Conservation (phyloP, 2,113 vertebrate species). For the Callithrix jacchus region DNA sequence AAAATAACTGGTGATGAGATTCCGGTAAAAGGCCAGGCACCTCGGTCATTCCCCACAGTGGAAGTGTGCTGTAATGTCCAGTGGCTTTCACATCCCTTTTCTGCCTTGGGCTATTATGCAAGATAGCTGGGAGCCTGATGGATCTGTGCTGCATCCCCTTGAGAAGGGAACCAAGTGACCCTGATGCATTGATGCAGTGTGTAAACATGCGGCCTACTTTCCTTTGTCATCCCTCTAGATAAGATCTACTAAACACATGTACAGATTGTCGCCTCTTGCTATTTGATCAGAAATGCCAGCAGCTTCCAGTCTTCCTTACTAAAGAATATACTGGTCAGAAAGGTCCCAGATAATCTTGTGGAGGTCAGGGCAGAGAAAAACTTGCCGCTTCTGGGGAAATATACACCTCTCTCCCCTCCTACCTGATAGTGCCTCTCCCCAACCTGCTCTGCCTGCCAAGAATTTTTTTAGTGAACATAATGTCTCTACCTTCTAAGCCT, state of each 20-base stretch:
- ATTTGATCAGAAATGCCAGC: conserved; percentile 55
- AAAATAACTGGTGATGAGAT: too few relatives aligned
- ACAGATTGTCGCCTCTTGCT: conserved; percentile 66
- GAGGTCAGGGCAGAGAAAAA: conserved; percentile 39
- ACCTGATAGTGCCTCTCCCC: not conserved
- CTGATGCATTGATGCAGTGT: not conserved
- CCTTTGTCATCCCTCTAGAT: conserved; percentile 46
- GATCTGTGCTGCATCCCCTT: conserved; percentile 54
- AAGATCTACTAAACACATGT: conserved; percentile 57
- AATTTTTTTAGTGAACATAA: not conserved
- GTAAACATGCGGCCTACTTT: not conserved
- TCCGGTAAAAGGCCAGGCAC: not conserved
- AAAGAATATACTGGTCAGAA: conserved; percentile 6
- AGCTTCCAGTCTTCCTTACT: conserved; percentile 51
- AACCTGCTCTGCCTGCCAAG: not conserved
- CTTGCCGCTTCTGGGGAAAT: not conserved
- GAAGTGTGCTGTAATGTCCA: fast-evolving
- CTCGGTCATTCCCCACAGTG: too few relatives aligned
- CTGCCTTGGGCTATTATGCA: conserved; percentile 41
- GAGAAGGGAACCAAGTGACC: conserved; percentile 58
- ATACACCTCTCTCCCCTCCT: not conserved
- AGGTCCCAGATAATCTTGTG: conserved; percentile 54
- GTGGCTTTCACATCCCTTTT: not conserved
- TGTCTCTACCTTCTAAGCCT: conserved; percentile 53
- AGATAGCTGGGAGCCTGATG: conserved; percentile 57